Evolutionary conservation across 2,113 vertebrate species (phyloP).

Genomic region (Tetrao urogallus): DNA sequence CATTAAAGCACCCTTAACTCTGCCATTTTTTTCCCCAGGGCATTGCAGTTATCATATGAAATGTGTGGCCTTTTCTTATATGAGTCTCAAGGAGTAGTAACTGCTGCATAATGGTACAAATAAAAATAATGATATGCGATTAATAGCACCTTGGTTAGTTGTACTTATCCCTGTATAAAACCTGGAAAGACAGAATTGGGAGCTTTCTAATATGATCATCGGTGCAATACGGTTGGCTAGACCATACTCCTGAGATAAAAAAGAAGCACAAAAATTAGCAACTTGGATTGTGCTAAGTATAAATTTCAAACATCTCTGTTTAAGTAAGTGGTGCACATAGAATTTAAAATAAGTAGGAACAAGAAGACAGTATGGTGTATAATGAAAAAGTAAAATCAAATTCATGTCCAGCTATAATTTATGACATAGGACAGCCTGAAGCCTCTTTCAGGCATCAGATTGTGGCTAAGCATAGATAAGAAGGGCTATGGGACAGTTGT

Average conservation of each 20-base stretch:
- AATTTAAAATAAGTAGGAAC: neutral
- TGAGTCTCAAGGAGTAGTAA: slow-evolving; percentile 21
- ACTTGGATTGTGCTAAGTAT: neutral
- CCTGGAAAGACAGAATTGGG: neutral
- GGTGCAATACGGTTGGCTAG: neutral
- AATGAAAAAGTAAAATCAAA: neutral
- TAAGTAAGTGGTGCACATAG: neutral
- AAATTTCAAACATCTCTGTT: neutral
- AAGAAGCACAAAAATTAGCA: neutral
- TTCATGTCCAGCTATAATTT: neutral
- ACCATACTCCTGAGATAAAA: neutral
- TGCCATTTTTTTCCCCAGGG: slow-evolving; percentile 29
- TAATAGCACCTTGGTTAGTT: neutral
- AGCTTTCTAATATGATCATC: neutral
- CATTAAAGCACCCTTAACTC: slow-evolving; percentile 44
- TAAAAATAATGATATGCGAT: slow-evolving; percentile 9
- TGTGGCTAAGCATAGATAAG: neutral
- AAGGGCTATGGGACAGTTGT: neutral
- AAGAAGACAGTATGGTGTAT: neutral
- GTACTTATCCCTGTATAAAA: neutral
- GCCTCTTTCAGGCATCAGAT: neutral
- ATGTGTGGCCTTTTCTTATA: slow-evolving; percentile 22
- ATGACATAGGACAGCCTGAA: neutral
- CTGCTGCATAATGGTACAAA: slow-evolving; percentile 38
- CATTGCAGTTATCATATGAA: slow-evolving; percentile 38